Evolutionary conservation across 2,888 invertebrate genomes (phyloP), one percentile per base, ranked within the genome.

Genomic region (Bimastos eiseni): DNA sequence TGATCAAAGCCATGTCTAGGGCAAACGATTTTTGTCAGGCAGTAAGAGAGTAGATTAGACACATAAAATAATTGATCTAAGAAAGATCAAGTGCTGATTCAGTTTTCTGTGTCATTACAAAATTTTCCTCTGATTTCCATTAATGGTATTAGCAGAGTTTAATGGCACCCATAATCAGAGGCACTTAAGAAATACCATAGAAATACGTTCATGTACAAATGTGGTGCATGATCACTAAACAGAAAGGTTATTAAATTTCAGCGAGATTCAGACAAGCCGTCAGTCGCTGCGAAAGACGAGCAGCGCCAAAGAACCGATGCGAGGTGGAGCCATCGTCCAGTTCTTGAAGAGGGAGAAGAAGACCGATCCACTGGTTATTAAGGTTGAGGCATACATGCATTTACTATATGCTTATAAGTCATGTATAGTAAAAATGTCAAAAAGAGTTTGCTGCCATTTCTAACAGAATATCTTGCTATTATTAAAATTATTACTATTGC

Each of bases 261-360:
- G 94, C 90, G 93, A 93, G 90, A 90, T 94, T 17, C 93, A 93
- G 89, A 92, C 92, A n/a, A 94, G 94, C 91, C 92, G 94, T 86
- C 94, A 94, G 92, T 94, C 94, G 0, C 91, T 95, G 84, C 92
- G 94, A 33, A 95, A 94, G 90, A 94, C 93, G 0, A 94, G 94
- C 93, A 95, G 94, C 92, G 93, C 94, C 91, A 94, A 94, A 90
- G 93, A 93, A 49, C 94, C 94, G n/a, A 92, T 94, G 90, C 91
- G 94, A 44, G 93, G 94, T 13, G 93, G 93, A 33, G 94, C 94
- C n/a, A 91, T 94, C 21, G 92, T 93, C 24, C 91, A 90, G 38
- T 89, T 91, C 38, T 49, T 38, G 49, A 90, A 89, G 70, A 49
- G 37, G 37, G 89, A 89, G 83, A 70, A 70, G 70, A 44, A 89